Evolutionary conservation across 2,113 vertebrate genomes (phyloP).

Genomic region (Petroica traversi): DNA sequence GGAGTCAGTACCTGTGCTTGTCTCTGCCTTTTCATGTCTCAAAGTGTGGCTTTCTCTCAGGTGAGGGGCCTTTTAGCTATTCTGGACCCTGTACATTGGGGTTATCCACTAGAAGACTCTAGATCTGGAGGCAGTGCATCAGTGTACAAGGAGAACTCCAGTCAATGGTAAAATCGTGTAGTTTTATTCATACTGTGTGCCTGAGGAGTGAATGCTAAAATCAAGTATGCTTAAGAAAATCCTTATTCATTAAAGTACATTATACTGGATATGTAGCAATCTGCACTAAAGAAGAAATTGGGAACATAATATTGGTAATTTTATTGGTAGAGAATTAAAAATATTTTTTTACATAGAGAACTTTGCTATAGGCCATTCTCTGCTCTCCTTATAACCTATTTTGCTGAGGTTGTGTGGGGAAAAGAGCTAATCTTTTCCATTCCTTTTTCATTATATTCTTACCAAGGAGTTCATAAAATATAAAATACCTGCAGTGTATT

Average conservation of each 20-base stretch:
- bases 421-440: neutral
- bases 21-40: neutral
- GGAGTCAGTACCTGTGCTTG: neutral
- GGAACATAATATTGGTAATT: constrained; percentile 13
- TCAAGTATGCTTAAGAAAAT: constrained; percentile 19
- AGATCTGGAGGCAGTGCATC: neutral
- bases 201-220: constrained; percentile 17
- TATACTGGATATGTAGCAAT: neutral
- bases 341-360: neutral
- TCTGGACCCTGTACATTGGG: neutral
- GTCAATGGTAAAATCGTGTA: neutral
- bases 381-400: neutral
- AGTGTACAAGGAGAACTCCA: neutral
- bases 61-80: neutral
- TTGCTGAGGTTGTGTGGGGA: neutral
- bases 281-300: neutral
- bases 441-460: constrained; percentile 25
- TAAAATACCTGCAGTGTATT: neutral
- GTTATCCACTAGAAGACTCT: neutral
- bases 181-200: neutral
- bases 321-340: constrained; percentile 4
- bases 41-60: neutral
- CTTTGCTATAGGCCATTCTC: neutral
- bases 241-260: constrained; percentile 1
- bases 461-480: constrained; percentile 7